phyloP scores from a whole-genome alignment of 2,113 vertebrate species.

The Cyanoderma ruficeps region DNA sequence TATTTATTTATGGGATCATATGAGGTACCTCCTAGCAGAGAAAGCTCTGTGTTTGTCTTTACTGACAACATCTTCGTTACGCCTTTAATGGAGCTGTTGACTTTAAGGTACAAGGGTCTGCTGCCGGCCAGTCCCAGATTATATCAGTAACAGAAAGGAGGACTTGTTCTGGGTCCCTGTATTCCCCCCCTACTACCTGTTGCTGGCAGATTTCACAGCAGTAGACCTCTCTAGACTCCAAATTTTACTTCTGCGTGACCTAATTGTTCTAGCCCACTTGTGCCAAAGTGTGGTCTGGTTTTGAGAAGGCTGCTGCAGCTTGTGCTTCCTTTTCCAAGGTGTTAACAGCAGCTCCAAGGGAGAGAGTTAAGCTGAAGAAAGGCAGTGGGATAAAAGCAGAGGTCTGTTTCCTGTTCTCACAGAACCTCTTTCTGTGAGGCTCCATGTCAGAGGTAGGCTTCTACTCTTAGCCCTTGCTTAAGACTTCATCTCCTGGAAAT shows the following conservation, averaged over 20 bases:
- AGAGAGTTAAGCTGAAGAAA: not conserved
- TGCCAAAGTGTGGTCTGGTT: not conserved
- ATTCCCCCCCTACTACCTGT: not conserved
- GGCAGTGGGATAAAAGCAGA: not conserved
- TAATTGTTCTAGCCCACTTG: not conserved
- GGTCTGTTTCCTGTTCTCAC: not conserved
- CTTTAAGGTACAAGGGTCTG: slow-evolving; percentile 13
- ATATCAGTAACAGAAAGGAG: not conserved
- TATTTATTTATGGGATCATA: not conserved
- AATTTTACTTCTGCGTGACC: not conserved
- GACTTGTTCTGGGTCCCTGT: not conserved
- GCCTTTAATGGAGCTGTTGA: not conserved
- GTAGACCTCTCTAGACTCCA: not conserved
- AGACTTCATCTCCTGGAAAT: not conserved
- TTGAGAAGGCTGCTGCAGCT: not conserved
- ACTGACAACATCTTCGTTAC: not conserved
- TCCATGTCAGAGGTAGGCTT: not conserved
- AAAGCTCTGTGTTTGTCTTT: not conserved
- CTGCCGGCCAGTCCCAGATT: not conserved
- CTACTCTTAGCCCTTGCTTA: not conserved
- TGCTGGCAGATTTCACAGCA: not conserved
- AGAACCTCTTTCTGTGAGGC: not conserved
- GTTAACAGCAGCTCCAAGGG: not conserved
- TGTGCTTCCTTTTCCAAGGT: not conserved
- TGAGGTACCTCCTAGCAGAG: not conserved